phyloP scores from a whole-genome alignment of 2,797 vertebrate species.

The Cygnus olor region DNA sequence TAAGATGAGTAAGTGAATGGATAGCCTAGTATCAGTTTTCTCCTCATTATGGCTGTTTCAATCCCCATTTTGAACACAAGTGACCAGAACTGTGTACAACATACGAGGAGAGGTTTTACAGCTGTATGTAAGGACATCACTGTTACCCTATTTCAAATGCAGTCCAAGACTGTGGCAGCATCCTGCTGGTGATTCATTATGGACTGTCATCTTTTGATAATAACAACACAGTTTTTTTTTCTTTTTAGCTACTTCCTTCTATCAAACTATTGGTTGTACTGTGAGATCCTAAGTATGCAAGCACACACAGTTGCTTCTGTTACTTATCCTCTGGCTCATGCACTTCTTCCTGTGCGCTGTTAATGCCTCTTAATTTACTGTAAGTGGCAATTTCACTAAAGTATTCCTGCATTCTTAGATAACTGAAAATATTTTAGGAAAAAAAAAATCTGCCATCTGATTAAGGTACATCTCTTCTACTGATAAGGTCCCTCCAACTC shows the following conservation, averaged over 20 bases:
- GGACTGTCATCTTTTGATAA: background rate
- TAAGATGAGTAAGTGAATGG: background rate
- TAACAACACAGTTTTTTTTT: background rate
- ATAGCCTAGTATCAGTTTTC: background rate
- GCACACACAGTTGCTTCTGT: background rate
- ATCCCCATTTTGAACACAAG: background rate
- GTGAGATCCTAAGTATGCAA: background rate
- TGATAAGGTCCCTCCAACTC: background rate
- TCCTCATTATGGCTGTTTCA: background rate
- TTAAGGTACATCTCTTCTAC: background rate
- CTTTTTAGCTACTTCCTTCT: background rate
- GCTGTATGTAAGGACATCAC: background rate
- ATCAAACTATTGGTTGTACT: background rate
- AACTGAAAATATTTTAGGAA: background rate
- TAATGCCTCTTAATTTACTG: background rate
- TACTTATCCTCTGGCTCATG: background rate
- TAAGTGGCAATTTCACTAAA: background rate
- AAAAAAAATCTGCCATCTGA: background rate
- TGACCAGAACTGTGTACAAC: background rate
- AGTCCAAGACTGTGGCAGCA: background rate
- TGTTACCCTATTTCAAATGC: background rate
- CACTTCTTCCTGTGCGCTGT: background rate
- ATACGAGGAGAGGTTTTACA: background rate
- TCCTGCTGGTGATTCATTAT: background rate
- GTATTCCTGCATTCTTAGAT: background rate